Evolutionary conservation across 2,888 invertebrate genomes (phyloP), one percentile per base, ranked within the genome.

Genomic region (Eupithecia inturbata): DNA sequence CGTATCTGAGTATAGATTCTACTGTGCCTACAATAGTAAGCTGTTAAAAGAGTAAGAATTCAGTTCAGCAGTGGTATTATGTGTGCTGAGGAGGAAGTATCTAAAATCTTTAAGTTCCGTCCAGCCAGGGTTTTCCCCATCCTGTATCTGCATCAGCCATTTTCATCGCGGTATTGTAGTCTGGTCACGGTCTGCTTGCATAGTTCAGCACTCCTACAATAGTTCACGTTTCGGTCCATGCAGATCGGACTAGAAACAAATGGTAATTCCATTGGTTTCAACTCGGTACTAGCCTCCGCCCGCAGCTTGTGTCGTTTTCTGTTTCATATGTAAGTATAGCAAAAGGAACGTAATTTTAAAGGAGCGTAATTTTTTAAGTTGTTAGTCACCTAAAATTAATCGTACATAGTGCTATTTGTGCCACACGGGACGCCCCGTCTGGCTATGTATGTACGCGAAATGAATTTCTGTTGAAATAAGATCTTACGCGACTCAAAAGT

Each of bases 211-310:
- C 62, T 31, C 19, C 57, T 19, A 31, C 31, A 62, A 28, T 28
- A 60, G 57, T 26, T 57, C 57, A 62, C 62, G 62, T 62, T 62
- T 31, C 62, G 62, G 62, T 62, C 31, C 28, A 9, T 62, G 62
- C 62, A 62, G 31, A 28, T 19, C 12, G 4, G 14, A 57, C 26
- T 31, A 31, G 62, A 62, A 60, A 60, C 60, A 60, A 60, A 60
- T 6, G 6, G 14, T 4, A 14, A 60, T 28, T 28, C 28, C 26
- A 60, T 60, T 45, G 16, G 28, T 14, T 28, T 60, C 45, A n/a
- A 53, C 9, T 49, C 9, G 9, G 10, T 53, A 12, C 22, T 14
- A 26, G 26, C 26, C 10, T 3, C 26, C 57, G 14, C 22, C n/a
- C 49, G 49, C 49, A 53, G 10, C 3, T 22, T 22, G 0, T 53